Percentiles rank a stretch among this genome's conserved stretches.
Conservation (phyloP, 2,113 vertebrate species). For the Lipophrys pholis region DNA sequence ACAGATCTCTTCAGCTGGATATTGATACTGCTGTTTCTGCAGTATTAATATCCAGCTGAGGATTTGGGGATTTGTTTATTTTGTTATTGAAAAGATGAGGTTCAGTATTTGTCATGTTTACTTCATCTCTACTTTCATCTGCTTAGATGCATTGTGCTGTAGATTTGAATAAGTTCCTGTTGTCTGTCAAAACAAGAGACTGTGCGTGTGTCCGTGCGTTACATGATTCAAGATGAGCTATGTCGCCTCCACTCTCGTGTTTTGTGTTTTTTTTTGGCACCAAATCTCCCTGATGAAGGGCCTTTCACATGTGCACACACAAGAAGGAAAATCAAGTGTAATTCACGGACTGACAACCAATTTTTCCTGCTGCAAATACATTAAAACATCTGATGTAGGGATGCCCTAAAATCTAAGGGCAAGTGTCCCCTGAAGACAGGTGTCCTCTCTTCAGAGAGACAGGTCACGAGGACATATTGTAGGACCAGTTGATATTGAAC, state of each 20-base stretch:
- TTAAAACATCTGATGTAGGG: too few species aligned
- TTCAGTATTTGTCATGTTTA: slow-evolving; percentile 2
- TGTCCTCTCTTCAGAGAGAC: too few species aligned
- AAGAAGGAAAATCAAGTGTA: slow-evolving; percentile 32
- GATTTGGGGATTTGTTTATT: background rate
- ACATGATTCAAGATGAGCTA: slow-evolving; percentile 33
- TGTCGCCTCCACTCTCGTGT: slow-evolving; percentile 50
- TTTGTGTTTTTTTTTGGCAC: slow-evolving; percentile 65
- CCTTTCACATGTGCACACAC: slow-evolving; percentile 11
- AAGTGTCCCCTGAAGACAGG: too few species aligned
- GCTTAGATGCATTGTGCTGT: background rate
- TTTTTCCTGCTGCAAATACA: slow-evolving; percentile 39
- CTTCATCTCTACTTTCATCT: background rate
- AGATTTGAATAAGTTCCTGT: background rate
- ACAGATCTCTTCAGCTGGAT: background rate
- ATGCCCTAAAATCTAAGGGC: too few species aligned
- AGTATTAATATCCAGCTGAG: too few species aligned
- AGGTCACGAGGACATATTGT: too few species aligned
- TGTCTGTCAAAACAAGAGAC: background rate
- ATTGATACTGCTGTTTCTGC: background rate
- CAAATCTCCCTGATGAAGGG: slow-evolving; percentile 7
- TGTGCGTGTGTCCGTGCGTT: slow-evolving; percentile 11
- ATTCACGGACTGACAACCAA: slow-evolving; percentile 43
- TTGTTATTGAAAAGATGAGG: background rate
- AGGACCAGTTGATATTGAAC: too few species aligned